Evolutionary conservation across 2,797 vertebrate species (phyloP), one percentile per base, ranked within the genome.

Genomic region (Syncerus caffer): DNA sequence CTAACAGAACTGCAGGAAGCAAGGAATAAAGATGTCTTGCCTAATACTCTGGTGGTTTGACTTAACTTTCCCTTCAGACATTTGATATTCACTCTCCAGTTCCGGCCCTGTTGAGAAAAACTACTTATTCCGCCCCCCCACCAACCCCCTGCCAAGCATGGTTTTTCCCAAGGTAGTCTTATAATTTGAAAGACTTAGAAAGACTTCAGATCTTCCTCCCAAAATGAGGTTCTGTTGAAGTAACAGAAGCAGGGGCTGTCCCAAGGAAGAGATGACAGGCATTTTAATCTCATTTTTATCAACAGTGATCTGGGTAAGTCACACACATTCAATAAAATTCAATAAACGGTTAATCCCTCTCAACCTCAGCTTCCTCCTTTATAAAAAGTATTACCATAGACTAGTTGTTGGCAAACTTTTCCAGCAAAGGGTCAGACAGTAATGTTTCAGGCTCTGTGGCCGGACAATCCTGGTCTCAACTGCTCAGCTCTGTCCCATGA

Each of bases 21-120:
- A 91, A 82, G 57, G 47, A 90, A 79, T 82, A 80, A 89, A 94
- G 86, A 93, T 92, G 79, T 79, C 88, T 53, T 64, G 17, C 38
- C 50, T 27, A 86, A 95, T 60, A 60, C 42, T 94, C 74, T 79
- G 27, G 42, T 79, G 5, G 84, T 90, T 92, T 90, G 80, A 96
- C 90, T 85, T 91, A 88, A 97, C 42, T 89, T 51, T 96, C 47
- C 31, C n/a, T 85, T 90, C 29, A 85, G 51, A 96, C 67, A 92
- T 27, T 85, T 86, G 45, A 96, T 87, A 94, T 1, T 94, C 17
- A 88, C 45, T 96, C 87, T 58, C 78, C 31, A 67, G 27, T 85
- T 86, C 38, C 31, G 34, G 31, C 16, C 51, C 50, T 92, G 64
- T 64, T 85, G 82, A 93, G 42, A 93, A 95, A 85, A 94, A 89